Base-by-base conservation (phyloP, 35 echinoderm and acorn worm genomes). In the Chiridota heheva region DNA sequence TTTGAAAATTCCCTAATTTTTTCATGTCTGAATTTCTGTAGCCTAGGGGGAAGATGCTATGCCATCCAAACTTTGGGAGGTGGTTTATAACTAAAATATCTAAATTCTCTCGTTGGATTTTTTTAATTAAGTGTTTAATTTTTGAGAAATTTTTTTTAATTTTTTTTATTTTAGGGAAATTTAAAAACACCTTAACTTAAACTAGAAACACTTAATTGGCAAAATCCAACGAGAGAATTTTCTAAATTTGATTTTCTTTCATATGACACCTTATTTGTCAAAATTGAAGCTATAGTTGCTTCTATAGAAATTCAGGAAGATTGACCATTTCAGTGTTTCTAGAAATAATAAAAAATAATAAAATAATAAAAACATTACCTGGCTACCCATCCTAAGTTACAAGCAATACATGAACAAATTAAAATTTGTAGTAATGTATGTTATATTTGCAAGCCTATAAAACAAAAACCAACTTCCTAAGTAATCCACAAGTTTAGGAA, bases 81-180 rank as follows among this genome's bases (percentile, higher is more conserved):
- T 61, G 58, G 58, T 61, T n/a, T 61, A 61, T 61, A 61, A 61
- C 6, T 30, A 5, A 5, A 61, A 61, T 61, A 61, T 30, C 58
- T 61, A 61, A 61, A 61, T 6, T 61, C 18, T 61, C 58, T 6
- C 58, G 58, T 20, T 20, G 18, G 58, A n/a, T 61, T 61, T 61
- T 61, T 61, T 61, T n/a, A 30, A 61, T 61, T 3, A 61, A 61
- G 58, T 61, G 58, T 61, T 61, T 61, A 61, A 61, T 61, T 61
- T n/a, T 61, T 61, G 22, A 61, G 58, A 61, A 61, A n/a, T n/a
- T n/a, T 6, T 61, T 5, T 61, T n/a, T n/a, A n/a, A n/a, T 61
- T 61, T 61, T 26, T 26, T 26, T 26, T 61, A 30, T 26, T 61
- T 61, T 61, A 61, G 58, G 58, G 58, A 61, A 61, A 61, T 6